Evolutionary conservation across 2,888 invertebrate genomes (phyloP).

Genomic region (Sphaerophoria taeniata): DNA sequence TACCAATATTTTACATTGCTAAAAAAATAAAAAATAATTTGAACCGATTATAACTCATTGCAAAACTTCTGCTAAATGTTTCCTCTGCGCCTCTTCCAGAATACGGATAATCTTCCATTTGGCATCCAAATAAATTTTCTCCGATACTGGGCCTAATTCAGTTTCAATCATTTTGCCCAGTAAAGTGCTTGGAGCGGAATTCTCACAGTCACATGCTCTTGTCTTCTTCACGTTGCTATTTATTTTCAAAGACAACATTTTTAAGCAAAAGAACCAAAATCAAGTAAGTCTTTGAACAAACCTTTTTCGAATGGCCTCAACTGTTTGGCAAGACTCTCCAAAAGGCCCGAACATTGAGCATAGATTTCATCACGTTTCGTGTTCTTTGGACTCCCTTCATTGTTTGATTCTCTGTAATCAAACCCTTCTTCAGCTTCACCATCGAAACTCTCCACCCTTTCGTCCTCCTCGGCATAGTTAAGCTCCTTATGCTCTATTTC

Average conservation of each 20-base stretch:
- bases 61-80: constrained; percentile 2
- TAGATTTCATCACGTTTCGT: not conserved
- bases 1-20: not conserved
- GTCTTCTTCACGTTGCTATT: too few relatives aligned
- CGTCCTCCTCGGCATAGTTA: not conserved
- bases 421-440: too few relatives aligned
- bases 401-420: not conserved
- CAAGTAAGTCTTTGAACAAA: not conserved
- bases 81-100: constrained; percentile 48
- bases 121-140: constrained; percentile 46
- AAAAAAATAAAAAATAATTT: not conserved
- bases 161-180: constrained; percentile 50
- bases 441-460: not conserved
- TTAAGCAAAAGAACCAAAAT: too few relatives aligned
- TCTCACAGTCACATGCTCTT: not conserved
- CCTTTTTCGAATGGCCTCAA: not conserved
- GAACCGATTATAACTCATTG: not conserved
- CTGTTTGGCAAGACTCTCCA: constrained; percentile 7
- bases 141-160: constrained; percentile 33
- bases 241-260: too few relatives aligned
- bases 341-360: constrained; percentile 7
- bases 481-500: not conserved
- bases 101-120: constrained; percentile 62
- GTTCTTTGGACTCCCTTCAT: not conserved
- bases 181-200: constrained; percentile 24